phyloP scores from a whole-genome alignment of 1,140 invertebrate genomes.

The Pseudomyrmex dendroicus region DNA sequence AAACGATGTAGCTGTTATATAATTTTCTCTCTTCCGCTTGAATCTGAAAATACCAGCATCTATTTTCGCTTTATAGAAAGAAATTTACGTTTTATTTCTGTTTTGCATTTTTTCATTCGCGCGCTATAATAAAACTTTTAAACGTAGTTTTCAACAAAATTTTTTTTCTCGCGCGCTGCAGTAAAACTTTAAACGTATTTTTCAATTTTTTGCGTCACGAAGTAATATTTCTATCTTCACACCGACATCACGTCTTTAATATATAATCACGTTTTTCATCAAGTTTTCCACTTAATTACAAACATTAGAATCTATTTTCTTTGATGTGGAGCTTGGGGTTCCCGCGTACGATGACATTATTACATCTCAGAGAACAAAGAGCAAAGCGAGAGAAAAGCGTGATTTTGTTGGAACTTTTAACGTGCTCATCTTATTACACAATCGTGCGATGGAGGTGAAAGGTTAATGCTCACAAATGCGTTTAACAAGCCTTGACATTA shows the following conservation, averaged over 20 bases:
- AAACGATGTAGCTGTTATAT: constrained; percentile 13
- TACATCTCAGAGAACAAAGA: constrained; percentile 24
- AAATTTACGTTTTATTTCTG: background rate
- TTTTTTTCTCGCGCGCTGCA: background rate
- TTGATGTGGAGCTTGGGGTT: constrained; percentile 10
- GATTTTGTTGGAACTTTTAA: constrained; percentile 31
- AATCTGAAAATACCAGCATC: background rate
- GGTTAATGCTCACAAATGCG: constrained; percentile 36
- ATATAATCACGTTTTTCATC: constrained; percentile 5
- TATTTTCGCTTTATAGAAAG: constrained; percentile 1
- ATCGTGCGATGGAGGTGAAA: constrained; percentile 20
- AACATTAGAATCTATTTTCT: constrained; percentile 49
- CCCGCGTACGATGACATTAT: constrained; percentile 20
- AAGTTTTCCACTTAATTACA: constrained; percentile 49
- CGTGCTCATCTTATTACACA: constrained; percentile 44
- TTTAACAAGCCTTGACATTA: constrained; percentile 44
- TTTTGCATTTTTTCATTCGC: background rate
- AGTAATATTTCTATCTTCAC: background rate
- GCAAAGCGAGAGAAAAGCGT: background rate
- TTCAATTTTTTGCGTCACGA: background rate
- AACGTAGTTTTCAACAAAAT: background rate
- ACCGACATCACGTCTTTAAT: constrained; percentile 17
- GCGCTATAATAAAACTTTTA: background rate
- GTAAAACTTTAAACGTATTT: constrained; percentile 8
- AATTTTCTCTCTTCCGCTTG: background rate